These are phyloP conservation scores for Falco biarmicus DNA, from an alignment of 2,797 vertebrate species.

Conservation along the genomic window DNA sequence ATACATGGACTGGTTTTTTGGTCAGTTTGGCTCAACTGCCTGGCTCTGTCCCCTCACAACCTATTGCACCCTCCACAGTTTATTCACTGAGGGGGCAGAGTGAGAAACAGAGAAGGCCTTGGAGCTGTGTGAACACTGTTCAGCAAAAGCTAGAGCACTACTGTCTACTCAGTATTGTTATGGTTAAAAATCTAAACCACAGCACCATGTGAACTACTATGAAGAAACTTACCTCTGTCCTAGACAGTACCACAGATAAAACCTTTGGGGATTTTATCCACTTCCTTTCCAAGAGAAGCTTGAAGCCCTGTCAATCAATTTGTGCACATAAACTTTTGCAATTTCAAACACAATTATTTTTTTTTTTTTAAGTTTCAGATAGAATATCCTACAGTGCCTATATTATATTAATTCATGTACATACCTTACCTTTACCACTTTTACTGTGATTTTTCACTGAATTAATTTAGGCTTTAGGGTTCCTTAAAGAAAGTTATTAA, in stretches of 20 bases:
- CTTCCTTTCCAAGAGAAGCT: neutral
- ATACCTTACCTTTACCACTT: neutral
- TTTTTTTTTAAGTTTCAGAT: neutral
- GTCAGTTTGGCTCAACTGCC: too few relatives aligned
- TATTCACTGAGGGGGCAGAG: neutral
- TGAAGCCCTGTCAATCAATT: neutral
- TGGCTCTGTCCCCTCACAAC: neutral
- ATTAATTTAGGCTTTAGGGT: neutral
- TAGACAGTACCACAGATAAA: neutral
- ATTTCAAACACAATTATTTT: neutral
- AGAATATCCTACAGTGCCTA: neutral
- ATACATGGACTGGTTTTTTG: neutral
- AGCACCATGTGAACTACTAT: rapidly evolving
- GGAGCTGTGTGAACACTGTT: neutral
- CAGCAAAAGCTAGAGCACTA: neutral
- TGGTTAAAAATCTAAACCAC: neutral
- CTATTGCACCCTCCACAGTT: neutral
- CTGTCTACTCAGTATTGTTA: neutral
- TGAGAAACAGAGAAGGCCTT: neutral
- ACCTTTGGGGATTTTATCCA: rapidly evolving
- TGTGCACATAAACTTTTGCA: neutral
- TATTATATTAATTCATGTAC: neutral
- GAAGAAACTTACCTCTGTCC: neutral
- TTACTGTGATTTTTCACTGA: neutral
- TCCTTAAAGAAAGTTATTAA: neutral